Percentiles rank a stretch among this genome's conserved stretches.
Evolutionary conservation across 2,888 invertebrate species (phyloP).

Genomic region (Morpho achilles): DNA sequence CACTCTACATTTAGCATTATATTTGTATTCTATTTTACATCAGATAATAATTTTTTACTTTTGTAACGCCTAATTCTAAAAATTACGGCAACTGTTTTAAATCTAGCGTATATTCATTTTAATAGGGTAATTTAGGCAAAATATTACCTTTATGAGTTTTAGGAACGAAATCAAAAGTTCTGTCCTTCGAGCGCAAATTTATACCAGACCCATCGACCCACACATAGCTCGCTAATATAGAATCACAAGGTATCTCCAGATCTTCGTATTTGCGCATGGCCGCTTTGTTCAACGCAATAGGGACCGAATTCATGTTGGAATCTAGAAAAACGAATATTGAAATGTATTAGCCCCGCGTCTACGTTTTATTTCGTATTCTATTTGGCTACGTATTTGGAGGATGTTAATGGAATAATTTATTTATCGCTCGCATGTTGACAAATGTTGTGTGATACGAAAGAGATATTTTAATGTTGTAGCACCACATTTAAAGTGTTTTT

Average conservation of each 20-base stretch:
- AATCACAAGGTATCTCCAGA: conserved; percentile 79
- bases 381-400: neutral
- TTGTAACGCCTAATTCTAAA: no score
- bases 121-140: no score
- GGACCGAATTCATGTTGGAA: conserved; percentile 57
- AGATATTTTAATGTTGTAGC: no score
- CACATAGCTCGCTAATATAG: conserved; percentile 82
- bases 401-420: neutral
- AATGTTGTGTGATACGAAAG: no score
- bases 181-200: conserved; percentile 83
- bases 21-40: no score
- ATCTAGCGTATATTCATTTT: no score
- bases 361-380: neutral
- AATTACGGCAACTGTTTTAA: no score
- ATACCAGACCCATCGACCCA: conserved; percentile 90
- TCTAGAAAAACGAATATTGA: conserved; percentile 9
- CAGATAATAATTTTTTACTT: no score
- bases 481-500: no score
- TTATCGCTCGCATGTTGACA: neutral
- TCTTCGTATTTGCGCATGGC: conserved; percentile 78
- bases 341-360: conserved; percentile 1
- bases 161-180: conserved; percentile 83
- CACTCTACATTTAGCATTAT: no score
- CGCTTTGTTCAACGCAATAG: conserved; percentile 62
- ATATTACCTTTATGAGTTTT: conserved; percentile 65